Evolutionary conservation across 2,888 invertebrate species (phyloP), one percentile per base, ranked within the genome.

Genomic region (Mesoligia furuncula): DNA sequence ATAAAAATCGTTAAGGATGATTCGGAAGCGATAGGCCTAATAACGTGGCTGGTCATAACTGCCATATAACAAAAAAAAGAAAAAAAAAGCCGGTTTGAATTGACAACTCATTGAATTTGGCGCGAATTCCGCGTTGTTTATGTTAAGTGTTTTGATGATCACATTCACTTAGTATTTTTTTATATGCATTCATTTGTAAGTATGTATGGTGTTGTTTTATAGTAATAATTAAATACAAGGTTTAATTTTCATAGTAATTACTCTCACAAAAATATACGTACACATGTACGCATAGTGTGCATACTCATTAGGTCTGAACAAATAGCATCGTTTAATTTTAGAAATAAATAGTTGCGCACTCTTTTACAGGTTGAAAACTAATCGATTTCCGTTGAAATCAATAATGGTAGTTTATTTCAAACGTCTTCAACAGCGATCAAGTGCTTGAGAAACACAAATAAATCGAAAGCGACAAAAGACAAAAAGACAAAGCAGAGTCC

Each of bases 1-100:
- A 91, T 91, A 88, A 62, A 54, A 75, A 90, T 90, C 90, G 82
- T 86, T 87, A 88, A 79, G 85, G 85, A 82, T 82, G 80, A 85
- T 87, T 86, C 77, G 79, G 72, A 83, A 83, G 80, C 80, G 89
- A 85, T 85, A 85, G 74, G 71, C 64, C 66, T 80, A 74, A 76
- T 85, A 68, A 68, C 20, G 45, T 51, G 51, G 8, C n/a, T 45
- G 51, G 20, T 27, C 39, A 15, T 11, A 62, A 61, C n/a, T 7
- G 7, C 7, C 17, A 27, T n/a, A 20, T 13, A 13, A 36, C n/a
- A n/a, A 45, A 67, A 27, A 54, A 48, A 15, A 5, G 17, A 48
- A 51, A 17, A 24, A 57, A 39, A 61, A 57, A 17, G 0, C 2
- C 17, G 17, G 17, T 11, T 20, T 36, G 17, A 76, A 57, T 45